phyloP scores from a whole-genome alignment of 2,888 invertebrate genomes.

The Yponomeuta plumbellus region DNA sequence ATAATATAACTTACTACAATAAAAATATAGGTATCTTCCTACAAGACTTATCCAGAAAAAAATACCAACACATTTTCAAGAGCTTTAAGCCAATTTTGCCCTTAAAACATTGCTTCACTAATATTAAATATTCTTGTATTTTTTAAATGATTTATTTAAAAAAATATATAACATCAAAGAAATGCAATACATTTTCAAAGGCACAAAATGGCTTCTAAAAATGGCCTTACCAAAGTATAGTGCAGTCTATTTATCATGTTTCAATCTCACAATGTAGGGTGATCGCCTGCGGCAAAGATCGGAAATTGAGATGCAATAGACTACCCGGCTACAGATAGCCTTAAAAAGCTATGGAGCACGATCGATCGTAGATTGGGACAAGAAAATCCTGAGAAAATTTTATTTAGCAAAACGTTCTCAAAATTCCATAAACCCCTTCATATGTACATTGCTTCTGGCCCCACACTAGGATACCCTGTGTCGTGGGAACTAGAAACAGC shows the following conservation, averaged over 20 bases:
- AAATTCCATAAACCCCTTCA: neutral
- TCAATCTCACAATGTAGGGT: conserved; percentile 44
- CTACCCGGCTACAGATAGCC: neutral
- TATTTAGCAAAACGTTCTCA: conserved; percentile 11
- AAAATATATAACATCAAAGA: conserved; percentile 28
- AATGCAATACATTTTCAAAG: conserved; percentile 43
- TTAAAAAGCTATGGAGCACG: neutral
- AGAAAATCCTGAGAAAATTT: conserved; percentile 34
- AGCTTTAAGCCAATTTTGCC: no score
- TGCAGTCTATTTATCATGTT: conserved; percentile 52
- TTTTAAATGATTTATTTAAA: neutral
- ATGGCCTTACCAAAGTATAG: conserved; percentile 15
- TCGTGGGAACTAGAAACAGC: no score
- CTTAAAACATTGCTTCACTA: no score
- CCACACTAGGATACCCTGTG: no score
- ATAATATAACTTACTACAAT: no score
- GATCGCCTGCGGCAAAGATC: conserved; percentile 34
- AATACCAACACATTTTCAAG: no score
- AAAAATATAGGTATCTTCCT: no score
- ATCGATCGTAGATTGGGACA: conserved; percentile 33
- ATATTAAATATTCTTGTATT: neutral
- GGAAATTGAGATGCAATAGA: conserved; percentile 26
- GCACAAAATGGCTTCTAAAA: conserved; percentile 41
- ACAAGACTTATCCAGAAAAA: no score
- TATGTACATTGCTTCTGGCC: no score